Conservation (phyloP, 2,113 vertebrate species). For the Daubentonia madagascariensis region DNA sequence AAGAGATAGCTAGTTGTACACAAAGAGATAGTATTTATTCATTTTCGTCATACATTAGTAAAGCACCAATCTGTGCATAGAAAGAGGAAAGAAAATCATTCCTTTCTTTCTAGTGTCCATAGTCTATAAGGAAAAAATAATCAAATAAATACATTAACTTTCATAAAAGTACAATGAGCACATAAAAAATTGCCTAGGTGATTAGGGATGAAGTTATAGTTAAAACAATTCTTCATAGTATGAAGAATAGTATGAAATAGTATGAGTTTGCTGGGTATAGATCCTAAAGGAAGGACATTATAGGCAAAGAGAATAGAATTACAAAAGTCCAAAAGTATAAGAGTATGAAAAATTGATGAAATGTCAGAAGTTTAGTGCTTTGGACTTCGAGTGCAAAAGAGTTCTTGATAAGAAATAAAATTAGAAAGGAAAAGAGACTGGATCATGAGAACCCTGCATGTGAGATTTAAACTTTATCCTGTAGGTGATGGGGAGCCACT, state of each 20-base stretch:
- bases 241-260: no score
- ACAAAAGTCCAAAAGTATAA: background rate
- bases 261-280: background rate
- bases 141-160: background rate
- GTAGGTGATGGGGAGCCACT: background rate
- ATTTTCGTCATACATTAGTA: background rate
- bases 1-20: background rate
- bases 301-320: background rate
- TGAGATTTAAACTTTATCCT: background rate
- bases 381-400: background rate
- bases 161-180: background rate
- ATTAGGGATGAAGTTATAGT: background rate
- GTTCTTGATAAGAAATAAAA: background rate
- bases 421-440: background rate
- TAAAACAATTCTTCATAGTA: background rate
- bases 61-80: background rate
- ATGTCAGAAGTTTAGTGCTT: background rate
- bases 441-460: background rate
- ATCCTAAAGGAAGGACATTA: background rate
- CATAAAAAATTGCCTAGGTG: background rate
- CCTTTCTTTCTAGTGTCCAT: background rate
- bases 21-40: background rate
- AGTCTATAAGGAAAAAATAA: background rate
- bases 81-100: background rate
- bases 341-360: background rate